Base-by-base conservation (phyloP, 2,888 invertebrate species). In the Polyommatus iphigenia region DNA sequence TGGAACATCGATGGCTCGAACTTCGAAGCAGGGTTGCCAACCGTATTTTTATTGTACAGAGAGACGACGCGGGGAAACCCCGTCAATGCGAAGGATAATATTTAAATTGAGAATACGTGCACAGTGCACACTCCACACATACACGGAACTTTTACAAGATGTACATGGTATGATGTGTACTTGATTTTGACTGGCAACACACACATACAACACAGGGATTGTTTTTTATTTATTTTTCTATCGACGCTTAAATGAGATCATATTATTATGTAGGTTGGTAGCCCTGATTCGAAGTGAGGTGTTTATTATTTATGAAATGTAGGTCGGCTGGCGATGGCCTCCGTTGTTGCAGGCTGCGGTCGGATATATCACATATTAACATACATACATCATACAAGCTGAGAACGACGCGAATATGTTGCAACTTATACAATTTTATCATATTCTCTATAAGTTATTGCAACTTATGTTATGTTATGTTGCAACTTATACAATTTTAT, bases 231-330 rank as follows among this genome's bases (percentile, higher is more conserved):
- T 15, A 54, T 54, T 13, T 54, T 54, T 5, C 5, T 15, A 54
- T 54, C 5, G 5, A 15, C 15, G 67, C 4, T 59, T n/a, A 3
- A 8, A 20, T 8, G 15, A 10, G 10, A 29, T 29, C 13, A 29
- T 1, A 29, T 15, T 13, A 24, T 10, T 24, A 7, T 67, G 29
- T 54, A 6, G 2, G 15, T 67, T 67, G 29, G 67, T 29, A 67
- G 29, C 67, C 67, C 67, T 67, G 18, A 15, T 67, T 67, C 67
- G 67, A 67, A 75, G 46, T 18, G 50, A 75, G 54, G 75, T 75
- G 75, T 75, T 75, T 75, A 75, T 75, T 75, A 75, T 77, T 77
- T 77, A 71, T 54, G 77, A 73, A 78, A 78, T 78, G 29, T 78
- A 73, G 73, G 78, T 78, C 73, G 62, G 72, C 77, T 72, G 32